A percentile compares a stretch with the other conserved stretches of the same genome.
phyloP scores from a whole-genome alignment of 2,113 vertebrate species.

The Eretmochelys imbricata region DNA sequence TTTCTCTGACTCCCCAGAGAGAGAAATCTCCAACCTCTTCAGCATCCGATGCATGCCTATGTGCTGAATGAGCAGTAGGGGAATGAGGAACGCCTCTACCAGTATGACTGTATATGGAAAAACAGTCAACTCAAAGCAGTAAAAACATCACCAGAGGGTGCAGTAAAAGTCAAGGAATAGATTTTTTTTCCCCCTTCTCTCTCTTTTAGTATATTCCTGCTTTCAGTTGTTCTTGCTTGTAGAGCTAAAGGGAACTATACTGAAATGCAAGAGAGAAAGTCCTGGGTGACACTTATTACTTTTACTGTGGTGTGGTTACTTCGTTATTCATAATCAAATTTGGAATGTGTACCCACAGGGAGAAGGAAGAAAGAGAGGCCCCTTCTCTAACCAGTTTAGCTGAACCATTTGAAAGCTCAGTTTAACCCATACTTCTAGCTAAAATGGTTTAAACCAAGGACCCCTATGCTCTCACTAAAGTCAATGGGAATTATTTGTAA shows the following conservation, averaged over 20 bases:
- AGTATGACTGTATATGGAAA: accelerated
- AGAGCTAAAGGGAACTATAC: neutral
- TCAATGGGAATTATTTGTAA: neutral
- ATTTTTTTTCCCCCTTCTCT: neutral
- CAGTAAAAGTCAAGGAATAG: neutral
- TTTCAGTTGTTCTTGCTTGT: neutral
- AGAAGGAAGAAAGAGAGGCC: neutral
- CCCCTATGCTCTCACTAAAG: neutral
- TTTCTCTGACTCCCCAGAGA: neutral
- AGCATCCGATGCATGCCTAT: neutral
- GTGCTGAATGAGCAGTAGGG: neutral
- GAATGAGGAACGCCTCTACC: neutral
- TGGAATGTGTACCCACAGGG: neutral
- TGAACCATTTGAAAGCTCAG: neutral
- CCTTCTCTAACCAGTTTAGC: neutral
- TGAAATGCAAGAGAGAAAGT: neutral
- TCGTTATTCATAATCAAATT: neutral
- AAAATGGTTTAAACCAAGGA: neutral
- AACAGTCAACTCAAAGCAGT: neutral
- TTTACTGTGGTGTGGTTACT: neutral
- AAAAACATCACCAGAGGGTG: neutral
- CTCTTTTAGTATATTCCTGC: neutral
- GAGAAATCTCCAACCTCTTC: neutral
- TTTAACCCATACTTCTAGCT: neutral
- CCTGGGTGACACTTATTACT: accelerated